Evolutionary conservation across 2,797 vertebrate genomes (phyloP), one percentile per base, ranked within the genome.

Genomic region (Clarias fuscus): DNA sequence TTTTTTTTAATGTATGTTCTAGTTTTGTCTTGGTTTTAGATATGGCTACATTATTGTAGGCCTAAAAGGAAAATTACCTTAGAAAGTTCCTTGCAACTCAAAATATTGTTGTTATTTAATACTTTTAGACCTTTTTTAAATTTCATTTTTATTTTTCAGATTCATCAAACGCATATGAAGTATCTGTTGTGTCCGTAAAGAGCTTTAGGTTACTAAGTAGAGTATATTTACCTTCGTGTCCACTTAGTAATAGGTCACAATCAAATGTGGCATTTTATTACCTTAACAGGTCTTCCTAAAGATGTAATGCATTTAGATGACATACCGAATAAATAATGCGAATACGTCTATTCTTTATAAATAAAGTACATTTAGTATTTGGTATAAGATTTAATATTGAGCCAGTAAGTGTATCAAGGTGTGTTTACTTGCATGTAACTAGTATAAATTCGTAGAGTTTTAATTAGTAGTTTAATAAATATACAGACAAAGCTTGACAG

Each of bases 211-310:
- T 62, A 43, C 67, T 88, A 61, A 86, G 73, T 68, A 78, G 24
- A 72, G 71, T 40, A 65, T 71, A 83, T 86, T 88, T 88, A 58
- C 86, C 27, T 76, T 83, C 27, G 53, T 87, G 82, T 56, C 78
- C 59, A 65, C 48, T 62, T 70, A 56, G 72, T 85, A 86, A 71
- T 85, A 76, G 68, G 84, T 76, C 80, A 56, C 53, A 59, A 75
- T 87, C 84, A 84, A 56, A 84, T 67, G 81, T 85, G 76, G 70
- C 40, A 75, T 84, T 90, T 88, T 86, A 89, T 89, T 84, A 77
- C 68, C 81, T 82, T 77, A 82, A 85, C 76, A 86, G 85, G 53
- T 85, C 78, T 84, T 84, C 71, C 67, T 76, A 40, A 85, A 83
- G 70, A 75, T 70, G 83, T 24, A 37, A 62, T 85, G 82, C 65